These are phyloP conservation scores for Cotesia typhae DNA, from an alignment of 1,140 invertebrate genomes.

Conservation along the genomic window DNA sequence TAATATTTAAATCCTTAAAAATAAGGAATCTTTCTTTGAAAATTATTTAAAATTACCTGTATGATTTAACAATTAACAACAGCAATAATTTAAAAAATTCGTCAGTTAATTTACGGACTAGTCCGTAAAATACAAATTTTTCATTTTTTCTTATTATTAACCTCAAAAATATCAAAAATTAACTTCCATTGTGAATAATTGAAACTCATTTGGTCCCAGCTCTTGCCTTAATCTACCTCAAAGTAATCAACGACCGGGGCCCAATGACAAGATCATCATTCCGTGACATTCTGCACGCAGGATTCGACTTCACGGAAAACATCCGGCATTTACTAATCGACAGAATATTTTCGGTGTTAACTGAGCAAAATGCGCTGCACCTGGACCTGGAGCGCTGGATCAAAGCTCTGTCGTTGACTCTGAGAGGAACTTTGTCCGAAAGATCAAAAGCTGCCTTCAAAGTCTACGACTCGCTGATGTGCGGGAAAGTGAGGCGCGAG, in stretches of 20 bases:
- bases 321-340: constrained; percentile 71
- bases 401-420: constrained; percentile 72
- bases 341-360: constrained; percentile 68
- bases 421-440: constrained; percentile 74
- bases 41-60: too few species aligned
- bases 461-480: constrained; percentile 76
- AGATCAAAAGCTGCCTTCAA: constrained; percentile 73
- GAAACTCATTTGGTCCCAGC: constrained; percentile 42
- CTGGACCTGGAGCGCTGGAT: constrained; percentile 75
- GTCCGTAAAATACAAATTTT: too few species aligned
- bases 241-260: constrained; percentile 52
- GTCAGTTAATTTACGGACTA: too few species aligned
- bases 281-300: constrained; percentile 75
- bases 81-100: too few species aligned
- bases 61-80: too few species aligned
- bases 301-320: constrained; percentile 76
- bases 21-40: background rate
- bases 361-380: constrained; percentile 52
- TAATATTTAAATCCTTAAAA: constrained; percentile 9
- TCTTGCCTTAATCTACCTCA: constrained; percentile 55
- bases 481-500: constrained; percentile 73
- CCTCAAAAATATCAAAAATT: too few species aligned
- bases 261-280: constrained; percentile 69
- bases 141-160: too few species aligned
- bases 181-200: constrained; percentile 2